Conservation (phyloP, 1,140 invertebrate species). For the Portunus trituberculatus region DNA sequence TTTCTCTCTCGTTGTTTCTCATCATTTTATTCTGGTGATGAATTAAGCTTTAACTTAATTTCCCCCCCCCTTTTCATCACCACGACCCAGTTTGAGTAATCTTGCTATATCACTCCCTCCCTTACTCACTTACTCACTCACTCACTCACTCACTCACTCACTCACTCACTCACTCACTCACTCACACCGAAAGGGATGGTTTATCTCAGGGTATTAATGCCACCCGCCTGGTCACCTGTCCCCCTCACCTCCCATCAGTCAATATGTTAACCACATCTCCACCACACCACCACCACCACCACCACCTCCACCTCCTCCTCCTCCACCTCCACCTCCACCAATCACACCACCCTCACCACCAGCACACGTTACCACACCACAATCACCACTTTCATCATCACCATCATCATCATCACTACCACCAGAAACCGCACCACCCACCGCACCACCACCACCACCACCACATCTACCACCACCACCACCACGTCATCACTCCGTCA, state of each 20-base stretch:
- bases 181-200: conserved; percentile 44
- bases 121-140: too few species aligned
- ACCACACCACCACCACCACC: not conserved
- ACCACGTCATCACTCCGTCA: not conserved
- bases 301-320: not conserved
- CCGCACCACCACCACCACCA: conserved; percentile 40
- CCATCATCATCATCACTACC: conserved; percentile 3
- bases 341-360: not conserved
- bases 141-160: not conserved
- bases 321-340: not conserved
- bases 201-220: not conserved
- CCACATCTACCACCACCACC: conserved; percentile 12
- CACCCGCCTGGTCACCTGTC: not conserved
- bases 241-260: conserved; percentile 11
- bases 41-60: not conserved
- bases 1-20: not conserved
- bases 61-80: too few species aligned
- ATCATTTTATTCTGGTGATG: not conserved
- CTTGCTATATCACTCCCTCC: not conserved
- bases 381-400: conserved; percentile 23
- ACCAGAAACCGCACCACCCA: not conserved
- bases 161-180: not conserved
- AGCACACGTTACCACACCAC: not conserved
- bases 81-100: not conserved
- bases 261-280: conserved; percentile 38